These are phyloP conservation scores for Eulemur mongoz DNA, from an alignment of 2,797 vertebrate genomes.

Conservation along the genomic window DNA sequence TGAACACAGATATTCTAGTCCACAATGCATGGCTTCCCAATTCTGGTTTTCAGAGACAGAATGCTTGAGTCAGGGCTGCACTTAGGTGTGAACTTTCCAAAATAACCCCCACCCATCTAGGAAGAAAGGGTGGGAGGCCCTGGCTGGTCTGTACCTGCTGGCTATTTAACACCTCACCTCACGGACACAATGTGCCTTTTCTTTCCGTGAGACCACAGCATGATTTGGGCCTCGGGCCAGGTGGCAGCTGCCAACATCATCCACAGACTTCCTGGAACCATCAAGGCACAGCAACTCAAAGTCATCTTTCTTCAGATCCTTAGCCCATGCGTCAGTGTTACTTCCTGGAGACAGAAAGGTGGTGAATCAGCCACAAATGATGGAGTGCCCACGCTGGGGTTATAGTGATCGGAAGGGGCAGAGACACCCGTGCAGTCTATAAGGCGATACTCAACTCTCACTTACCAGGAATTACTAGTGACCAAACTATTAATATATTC, in stretches of 20 bases:
- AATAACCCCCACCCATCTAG: background rate
- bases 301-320: slow-evolving; percentile 5
- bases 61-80: background rate
- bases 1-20: background rate
- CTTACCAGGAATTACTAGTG: background rate
- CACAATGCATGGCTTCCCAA: background rate
- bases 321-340: slow-evolving; percentile 79
- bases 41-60: slow-evolving; percentile 39
- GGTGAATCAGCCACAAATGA: background rate
- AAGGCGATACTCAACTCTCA: background rate
- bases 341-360: slow-evolving; percentile 69
- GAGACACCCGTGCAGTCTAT: background rate
- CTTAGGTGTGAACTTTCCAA: background rate
- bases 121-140: background rate
- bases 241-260: slow-evolving; percentile 79
- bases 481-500: background rate
- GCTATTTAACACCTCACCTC: slow-evolving; percentile 68
- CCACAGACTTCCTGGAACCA: slow-evolving; percentile 71
- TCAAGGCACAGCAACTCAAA: slow-evolving; percentile 90
- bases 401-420: background rate
- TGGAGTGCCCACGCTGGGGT: background rate
- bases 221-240: slow-evolving; percentile 91
- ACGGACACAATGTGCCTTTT: slow-evolving; percentile 79
- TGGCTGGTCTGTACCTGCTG: slow-evolving; percentile 87
- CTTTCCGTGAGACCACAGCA: slow-evolving; percentile 91